Evolutionary conservation across 2,888 invertebrate species (phyloP).

Genomic region (Sinodicranocentrus sp.): DNA sequence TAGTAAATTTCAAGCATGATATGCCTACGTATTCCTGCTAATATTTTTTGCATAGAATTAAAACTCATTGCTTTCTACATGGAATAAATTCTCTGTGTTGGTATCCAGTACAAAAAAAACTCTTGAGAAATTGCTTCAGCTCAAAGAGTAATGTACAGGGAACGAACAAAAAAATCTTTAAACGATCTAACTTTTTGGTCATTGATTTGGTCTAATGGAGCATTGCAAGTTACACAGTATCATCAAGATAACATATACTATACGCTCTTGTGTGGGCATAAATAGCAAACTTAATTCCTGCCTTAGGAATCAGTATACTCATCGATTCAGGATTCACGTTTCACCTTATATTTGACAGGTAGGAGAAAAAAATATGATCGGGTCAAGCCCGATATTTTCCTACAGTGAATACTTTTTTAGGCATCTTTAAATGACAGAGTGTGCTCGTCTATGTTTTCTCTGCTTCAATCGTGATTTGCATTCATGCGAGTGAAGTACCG

Average conservation of each 20-base stretch:
- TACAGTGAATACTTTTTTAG: slow-evolving; percentile 61
- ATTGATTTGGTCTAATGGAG: no score
- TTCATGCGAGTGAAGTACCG: slow-evolving; percentile 3
- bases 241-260: no score
- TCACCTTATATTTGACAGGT: slow-evolving; percentile 57
- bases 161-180: no score
- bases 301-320: neutral
- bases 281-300: neutral
- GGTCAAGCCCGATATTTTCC: slow-evolving; percentile 65
- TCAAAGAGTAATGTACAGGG: no score
- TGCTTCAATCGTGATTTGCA: slow-evolving; percentile 59
- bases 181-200: no score
- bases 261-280: slow-evolving; percentile 2
- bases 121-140: no score
- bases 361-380: slow-evolving; percentile 50
- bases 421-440: slow-evolving; percentile 50
- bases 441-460: no score
- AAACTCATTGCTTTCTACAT: neutral
- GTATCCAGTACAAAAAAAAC: no score
- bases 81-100: neutral
- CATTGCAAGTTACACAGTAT: no score
- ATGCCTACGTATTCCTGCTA: neutral
- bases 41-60: neutral
- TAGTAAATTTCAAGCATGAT: neutral
- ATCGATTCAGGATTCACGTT: slow-evolving; percentile 45